Evolutionary conservation across 2,113 vertebrate species (phyloP).

Genomic region (Enhydra lutris): DNA sequence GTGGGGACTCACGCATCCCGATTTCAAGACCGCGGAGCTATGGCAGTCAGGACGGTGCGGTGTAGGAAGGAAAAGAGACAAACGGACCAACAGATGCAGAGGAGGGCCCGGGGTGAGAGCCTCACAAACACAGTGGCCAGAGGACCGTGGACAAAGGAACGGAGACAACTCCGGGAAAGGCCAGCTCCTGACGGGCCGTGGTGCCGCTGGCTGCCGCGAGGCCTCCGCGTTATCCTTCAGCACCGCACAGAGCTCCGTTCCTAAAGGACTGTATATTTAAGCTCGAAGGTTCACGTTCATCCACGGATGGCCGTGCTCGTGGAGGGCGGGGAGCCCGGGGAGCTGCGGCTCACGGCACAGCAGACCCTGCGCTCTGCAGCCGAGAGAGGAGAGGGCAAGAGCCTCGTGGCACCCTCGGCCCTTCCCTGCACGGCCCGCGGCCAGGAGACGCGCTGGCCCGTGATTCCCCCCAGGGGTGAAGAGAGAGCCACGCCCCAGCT

Average conservation of each 20-base stretch:
- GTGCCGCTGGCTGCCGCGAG: accelerated
- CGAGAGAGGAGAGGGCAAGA: neutral
- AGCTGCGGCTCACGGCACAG: neutral
- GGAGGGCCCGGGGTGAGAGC: neutral
- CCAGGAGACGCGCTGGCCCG: neutral
- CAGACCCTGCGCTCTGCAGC: accelerated
- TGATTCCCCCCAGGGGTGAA: neutral
- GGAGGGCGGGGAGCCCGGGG: neutral
- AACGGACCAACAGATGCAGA: accelerated
- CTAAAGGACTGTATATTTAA: neutral
- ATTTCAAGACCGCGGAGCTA: neutral
- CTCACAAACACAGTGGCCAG: neutral
- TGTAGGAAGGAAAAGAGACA: neutral
- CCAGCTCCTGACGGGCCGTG: neutral
- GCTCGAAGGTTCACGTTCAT: neutral
- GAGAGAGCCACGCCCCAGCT: accelerated
- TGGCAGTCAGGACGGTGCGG: neutral
- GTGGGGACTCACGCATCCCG: neutral
- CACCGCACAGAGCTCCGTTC: neutral
- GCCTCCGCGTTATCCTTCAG: too few relatives aligned
- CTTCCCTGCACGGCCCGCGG: neutral
- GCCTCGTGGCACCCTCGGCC: neutral
- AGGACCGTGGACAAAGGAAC: neutral
- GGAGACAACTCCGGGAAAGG: neutral
- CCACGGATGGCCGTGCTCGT: accelerated